Conservation (phyloP, 2,888 invertebrate genomes). For the Pristionchus entomophagus region DNA sequence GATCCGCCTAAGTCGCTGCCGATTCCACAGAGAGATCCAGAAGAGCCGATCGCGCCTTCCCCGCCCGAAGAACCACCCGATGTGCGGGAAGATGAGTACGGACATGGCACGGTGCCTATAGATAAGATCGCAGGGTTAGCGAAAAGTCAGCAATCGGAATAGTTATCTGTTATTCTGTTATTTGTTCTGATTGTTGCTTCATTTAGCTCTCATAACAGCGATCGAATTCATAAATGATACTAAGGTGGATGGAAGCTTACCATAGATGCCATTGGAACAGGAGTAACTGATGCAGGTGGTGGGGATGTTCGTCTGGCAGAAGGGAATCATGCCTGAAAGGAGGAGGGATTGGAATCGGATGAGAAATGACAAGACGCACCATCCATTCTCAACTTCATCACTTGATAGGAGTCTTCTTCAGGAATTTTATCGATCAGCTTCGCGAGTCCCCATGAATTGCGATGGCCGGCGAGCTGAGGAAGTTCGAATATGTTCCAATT, state of each 20-base stretch:
- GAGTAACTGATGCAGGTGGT: conserved; percentile 68
- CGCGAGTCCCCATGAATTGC: neutral
- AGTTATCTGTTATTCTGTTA: neutral
- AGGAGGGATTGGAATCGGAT: neutral
- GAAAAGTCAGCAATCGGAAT: too few relatives aligned
- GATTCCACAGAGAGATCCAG: conserved; percentile 60
- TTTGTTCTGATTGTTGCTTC: neutral
- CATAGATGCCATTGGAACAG: conserved; percentile 75
- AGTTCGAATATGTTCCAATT: neutral
- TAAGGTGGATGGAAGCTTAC: neutral
- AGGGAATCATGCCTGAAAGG: conserved; percentile 77
- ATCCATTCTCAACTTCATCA: conserved; percentile 45
- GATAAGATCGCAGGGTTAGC: neutral
- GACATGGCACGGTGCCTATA: conserved; percentile 59
- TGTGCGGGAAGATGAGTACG: conserved; percentile 43
- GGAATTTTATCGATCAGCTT: neutral
- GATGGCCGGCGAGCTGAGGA: neutral
- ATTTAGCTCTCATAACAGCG: neutral
- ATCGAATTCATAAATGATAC: neutral
- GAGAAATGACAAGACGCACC: neutral
- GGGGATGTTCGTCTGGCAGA: conserved; percentile 77
- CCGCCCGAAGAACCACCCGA: conserved; percentile 77
- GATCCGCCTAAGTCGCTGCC: conserved; percentile 78
- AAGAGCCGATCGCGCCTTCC: conserved; percentile 75
- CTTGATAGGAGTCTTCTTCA: neutral